Evolutionary conservation across 2,888 invertebrate genomes (phyloP), one percentile per base, ranked within the genome.

Genomic region (Rhingia rostrata): DNA sequence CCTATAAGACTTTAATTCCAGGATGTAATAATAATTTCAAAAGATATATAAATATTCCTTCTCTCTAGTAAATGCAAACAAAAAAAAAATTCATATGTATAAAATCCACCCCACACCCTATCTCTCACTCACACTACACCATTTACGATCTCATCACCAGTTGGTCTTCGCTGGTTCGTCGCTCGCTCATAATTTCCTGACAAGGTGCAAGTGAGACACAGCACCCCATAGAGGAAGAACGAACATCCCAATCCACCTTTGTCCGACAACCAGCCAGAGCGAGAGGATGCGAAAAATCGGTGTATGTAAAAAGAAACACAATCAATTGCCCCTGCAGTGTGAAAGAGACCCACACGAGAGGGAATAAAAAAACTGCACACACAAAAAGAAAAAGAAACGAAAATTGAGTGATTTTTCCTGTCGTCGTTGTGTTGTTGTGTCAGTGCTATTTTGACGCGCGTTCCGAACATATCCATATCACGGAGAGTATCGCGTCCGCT

Each of bases 371-470:
- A 54, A 60, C 32, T n/a, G 33, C 43, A 70, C 22, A 33, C n/a
- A 60, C 43, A 66, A 61, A 64, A 39, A 58, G 74, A 74, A 87
- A 74, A 77, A 87, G 67, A 77, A 77, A 82, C 73, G 77, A 80
- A 75, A 77, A 80, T 89, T 88, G 89, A 89, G 89, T 88, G 88
- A 89, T 89, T 89, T 89, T 89, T 89, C 88, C 88, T 87, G 88
- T 88, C 87, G 88, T 86, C 87, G 86, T 88, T 88, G 88, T 90
- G 89, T 90, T 90, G 90, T 90, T 89, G 91, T 90, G 90, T 90
- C 91, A 91, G 90, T 91, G 90, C 88, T 89, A 89, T 90, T 91
- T 91, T 90, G 91, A 91, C 91, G 91, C 90, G 91, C 91, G 91
- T 90, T 90, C 88, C 89, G 90, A 90, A 90, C 90, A 91, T 91